Evolutionary conservation across 2,797 vertebrate genomes (phyloP), one percentile per base, ranked within the genome.

Genomic region (Alauda arvensis): DNA sequence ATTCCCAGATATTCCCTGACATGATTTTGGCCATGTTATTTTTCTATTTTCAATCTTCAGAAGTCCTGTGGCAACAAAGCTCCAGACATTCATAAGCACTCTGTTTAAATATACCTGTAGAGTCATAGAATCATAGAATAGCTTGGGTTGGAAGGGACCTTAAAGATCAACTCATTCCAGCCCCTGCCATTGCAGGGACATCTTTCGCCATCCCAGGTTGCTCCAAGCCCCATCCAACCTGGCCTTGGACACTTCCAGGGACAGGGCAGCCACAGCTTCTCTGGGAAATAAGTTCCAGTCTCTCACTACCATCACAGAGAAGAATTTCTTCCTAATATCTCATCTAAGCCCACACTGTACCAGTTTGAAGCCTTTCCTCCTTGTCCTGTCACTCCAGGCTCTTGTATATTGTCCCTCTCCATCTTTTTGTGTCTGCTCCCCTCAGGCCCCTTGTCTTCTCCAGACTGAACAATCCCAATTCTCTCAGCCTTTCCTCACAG

Each of bases 141-240:
- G 4, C 10, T 42, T 33, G 20, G 10, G 1, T 40, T 18, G 43
- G 28, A 45, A 57, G 12, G 3, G 7, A 31, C 7, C 7, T 51
- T 62, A 7, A 21, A 34, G 5, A 26, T 56, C 14, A 56, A 31
- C 43, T 40, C 2, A 1, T 51, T 75, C 14, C 49, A 56, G 1
- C 31, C 12, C 17, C 11, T 43, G 14, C 14, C 28, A 12, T 18
- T 49, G 8, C 18, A 51, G 25, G 24, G 3, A 31, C 8, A 34
- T 5, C 6, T 62, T 18, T 1, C 43, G 23, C 6, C 16, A 6
- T 0, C 0, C 7, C 24, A 62, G 40, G 20, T 2, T 51, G 6
- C 18, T 63, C 25, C 9, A 20, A 51, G 12, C 0, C 19, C 19
- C 1, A 1, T 16, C 19, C 42, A 55, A 7, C 13, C 13, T 55